phyloP scores from a whole-genome alignment of 2,113 vertebrate genomes.

The Stercorarius parasiticus region DNA sequence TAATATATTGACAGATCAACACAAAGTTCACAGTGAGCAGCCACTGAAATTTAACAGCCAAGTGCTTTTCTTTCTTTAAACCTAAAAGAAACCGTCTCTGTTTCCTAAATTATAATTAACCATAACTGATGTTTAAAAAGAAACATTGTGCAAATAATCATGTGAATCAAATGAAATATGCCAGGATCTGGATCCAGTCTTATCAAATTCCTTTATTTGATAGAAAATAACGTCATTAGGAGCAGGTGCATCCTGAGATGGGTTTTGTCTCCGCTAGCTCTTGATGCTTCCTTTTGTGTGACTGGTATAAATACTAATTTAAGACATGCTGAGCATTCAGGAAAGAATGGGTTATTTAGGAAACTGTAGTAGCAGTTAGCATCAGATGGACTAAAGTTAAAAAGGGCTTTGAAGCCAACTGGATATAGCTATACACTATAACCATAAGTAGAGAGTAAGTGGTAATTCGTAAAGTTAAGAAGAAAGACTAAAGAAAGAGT shows the following conservation, averaged over 20 bases:
- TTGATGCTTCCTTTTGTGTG: constrained; percentile 35
- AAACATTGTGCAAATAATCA: constrained; percentile 24
- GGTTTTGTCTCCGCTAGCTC: constrained; percentile 36
- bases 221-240: constrained; percentile 63
- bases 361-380: neutral
- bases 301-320: constrained; percentile 4
- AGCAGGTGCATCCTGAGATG: constrained; percentile 54
- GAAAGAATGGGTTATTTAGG: neutral
- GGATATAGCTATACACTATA: neutral
- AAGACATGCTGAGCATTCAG: neutral
- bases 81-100: neutral
- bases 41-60: neutral
- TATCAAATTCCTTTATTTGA: constrained; percentile 71
- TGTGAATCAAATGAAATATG: constrained; percentile 43
- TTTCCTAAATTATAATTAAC: neutral
- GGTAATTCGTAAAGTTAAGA: neutral
- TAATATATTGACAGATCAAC: neutral
- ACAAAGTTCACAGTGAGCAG: neutral
- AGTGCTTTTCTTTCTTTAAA: neutral
- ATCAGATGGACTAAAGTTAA: neutral
- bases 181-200: constrained; percentile 37
- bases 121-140: neutral
- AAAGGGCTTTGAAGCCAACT: neutral
- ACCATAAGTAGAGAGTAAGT: neutral
- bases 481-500: neutral